These are phyloP conservation scores for Planiliza haematocheilus DNA, from an alignment of 2,113 vertebrate species.

Conservation along the genomic window DNA sequence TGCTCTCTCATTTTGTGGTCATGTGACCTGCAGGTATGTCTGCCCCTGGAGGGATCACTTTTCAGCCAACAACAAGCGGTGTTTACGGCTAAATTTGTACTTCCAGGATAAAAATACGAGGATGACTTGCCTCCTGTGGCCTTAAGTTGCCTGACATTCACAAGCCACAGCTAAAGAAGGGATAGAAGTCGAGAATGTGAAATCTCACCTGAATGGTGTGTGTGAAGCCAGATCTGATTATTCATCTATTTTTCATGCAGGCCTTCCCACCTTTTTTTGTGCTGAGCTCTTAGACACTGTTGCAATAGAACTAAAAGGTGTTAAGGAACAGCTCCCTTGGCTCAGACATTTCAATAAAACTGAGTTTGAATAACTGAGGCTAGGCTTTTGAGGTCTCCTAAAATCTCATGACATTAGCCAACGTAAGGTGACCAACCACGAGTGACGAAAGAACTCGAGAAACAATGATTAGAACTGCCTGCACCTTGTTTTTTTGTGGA, in stretches of 20 bases:
- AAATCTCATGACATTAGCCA: slow-evolving; percentile 10
- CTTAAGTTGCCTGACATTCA: slow-evolving; percentile 14
- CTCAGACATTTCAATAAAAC: neutral
- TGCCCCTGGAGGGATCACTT: slow-evolving; percentile 8
- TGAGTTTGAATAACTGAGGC: neutral
- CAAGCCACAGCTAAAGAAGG: slow-evolving; percentile 44
- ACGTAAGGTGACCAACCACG: slow-evolving; percentile 16
- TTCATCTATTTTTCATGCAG: slow-evolving; percentile 37
- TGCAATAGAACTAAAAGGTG: slow-evolving; percentile 8
- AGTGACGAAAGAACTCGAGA: slow-evolving; percentile 27
- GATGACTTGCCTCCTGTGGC: slow-evolving; percentile 54
- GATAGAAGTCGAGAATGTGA: slow-evolving; percentile 20
- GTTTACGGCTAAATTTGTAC: slow-evolving; percentile 73
- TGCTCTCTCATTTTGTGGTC: slow-evolving; percentile 66
- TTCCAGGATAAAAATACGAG: slow-evolving; percentile 61
- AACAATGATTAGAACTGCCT: slow-evolving; percentile 40
- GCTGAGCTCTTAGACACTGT: neutral
- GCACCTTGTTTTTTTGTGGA: no score
- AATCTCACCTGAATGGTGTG: slow-evolving; percentile 20
- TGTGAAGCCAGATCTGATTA: slow-evolving; percentile 20
- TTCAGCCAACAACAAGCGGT: slow-evolving; percentile 62
- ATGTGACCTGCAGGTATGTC: slow-evolving; percentile 57
- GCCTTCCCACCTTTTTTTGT: slow-evolving; percentile 20
- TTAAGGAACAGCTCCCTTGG: neutral
- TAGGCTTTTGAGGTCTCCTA: slow-evolving; percentile 20